Conservation (phyloP, 1,140 invertebrate species). For the Anastrepha obliqua region DNA sequence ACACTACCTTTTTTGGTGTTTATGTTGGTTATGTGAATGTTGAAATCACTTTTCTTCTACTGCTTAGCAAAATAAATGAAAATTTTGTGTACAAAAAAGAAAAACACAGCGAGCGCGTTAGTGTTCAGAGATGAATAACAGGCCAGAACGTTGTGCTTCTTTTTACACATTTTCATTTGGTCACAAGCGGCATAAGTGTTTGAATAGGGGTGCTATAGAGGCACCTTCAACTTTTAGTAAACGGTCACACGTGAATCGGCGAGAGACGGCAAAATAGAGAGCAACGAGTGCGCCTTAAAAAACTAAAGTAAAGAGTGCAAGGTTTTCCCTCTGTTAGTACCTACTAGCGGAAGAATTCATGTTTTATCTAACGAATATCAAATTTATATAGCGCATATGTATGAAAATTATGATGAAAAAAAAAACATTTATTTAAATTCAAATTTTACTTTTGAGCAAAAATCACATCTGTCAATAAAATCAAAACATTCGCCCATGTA, state of each 20-base stretch:
- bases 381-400: neutral
- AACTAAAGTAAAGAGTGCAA: neutral
- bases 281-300: neutral
- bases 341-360: too few relatives aligned
- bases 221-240: constrained; percentile 17
- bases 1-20: neutral
- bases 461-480: too few relatives aligned
- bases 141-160: neutral
- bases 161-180: constrained; percentile 13
- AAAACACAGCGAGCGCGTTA: constrained; percentile 19
- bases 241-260: neutral
- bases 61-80: constrained; percentile 46
- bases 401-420: neutral
- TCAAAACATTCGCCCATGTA: too few relatives aligned
- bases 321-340: too few relatives aligned
- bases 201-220: neutral
- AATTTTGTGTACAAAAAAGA: constrained; percentile 49
- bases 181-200: neutral
- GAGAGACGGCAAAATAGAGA: constrained; percentile 3
- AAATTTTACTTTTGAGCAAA: too few relatives aligned
- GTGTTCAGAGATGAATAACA: constrained; percentile 35
- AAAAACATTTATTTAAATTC: neutral
- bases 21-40: constrained; percentile 14
- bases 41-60: neutral
- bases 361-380: too few relatives aligned